Evolutionary conservation across 2,888 invertebrate species (phyloP).

Genomic region (Napeogenes inachia): DNA sequence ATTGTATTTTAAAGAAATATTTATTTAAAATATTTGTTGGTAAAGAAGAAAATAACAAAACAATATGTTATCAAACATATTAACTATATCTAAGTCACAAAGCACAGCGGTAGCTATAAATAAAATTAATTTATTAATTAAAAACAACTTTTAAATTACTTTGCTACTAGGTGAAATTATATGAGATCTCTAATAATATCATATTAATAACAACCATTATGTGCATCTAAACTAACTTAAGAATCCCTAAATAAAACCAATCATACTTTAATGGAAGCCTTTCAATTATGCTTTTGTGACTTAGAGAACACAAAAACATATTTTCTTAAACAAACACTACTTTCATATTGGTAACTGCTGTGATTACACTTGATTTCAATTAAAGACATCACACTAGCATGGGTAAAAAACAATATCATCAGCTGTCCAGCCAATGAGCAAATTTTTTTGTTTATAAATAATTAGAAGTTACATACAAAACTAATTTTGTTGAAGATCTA

Average conservation of each 20-base stretch:
- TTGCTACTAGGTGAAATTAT: constrained; percentile 25
- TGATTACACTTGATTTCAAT: neutral
- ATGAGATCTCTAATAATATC: constrained; percentile 29
- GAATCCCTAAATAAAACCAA: constrained; percentile 18
- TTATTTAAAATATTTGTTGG: constrained; percentile 48
- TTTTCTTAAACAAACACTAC: constrained; percentile 28
- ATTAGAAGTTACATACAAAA: constrained; percentile 46
- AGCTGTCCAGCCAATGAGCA: constrained; percentile 30
- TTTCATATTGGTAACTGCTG: constrained; percentile 3
- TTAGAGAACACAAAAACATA: constrained; percentile 46
- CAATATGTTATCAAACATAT: constrained; percentile 73
- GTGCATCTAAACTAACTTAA: constrained; percentile 27
- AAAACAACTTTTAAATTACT: constrained; percentile 16
- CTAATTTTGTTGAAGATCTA: constrained; percentile 52
- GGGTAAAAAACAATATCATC: neutral
- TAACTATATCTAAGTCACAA: constrained; percentile 69
- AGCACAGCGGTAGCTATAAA: constrained; percentile 36
- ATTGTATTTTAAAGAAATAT: constrained; percentile 10
- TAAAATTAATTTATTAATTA: constrained; percentile 11
- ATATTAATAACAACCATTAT: constrained; percentile 23
- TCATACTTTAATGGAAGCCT: constrained; percentile 28
- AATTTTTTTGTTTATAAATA: constrained; percentile 14
- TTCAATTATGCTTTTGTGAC: constrained; percentile 50
- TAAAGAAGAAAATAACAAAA: constrained; percentile 69
- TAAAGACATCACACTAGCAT: neutral